phyloP scores from a whole-genome alignment of 2,797 vertebrate species.

The Lithobates pipiens region DNA sequence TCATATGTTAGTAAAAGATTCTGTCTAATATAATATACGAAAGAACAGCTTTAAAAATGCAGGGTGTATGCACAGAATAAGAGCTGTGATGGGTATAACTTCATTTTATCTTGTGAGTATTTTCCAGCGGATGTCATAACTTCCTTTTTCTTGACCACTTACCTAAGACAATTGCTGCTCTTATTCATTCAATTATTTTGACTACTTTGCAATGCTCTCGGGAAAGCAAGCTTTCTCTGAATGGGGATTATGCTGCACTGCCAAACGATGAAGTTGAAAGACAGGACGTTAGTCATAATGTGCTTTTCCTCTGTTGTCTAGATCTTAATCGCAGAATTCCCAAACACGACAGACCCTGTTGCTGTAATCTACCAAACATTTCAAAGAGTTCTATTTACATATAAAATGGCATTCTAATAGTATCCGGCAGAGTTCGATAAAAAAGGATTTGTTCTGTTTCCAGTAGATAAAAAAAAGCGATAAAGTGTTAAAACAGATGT shows the following conservation, averaged over 20 bases:
- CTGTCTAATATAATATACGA: too few species aligned
- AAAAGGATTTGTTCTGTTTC: neutral
- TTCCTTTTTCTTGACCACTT: neutral
- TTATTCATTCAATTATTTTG: conserved; percentile 11
- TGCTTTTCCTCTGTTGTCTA: conserved; percentile 45
- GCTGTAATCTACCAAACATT: conserved; percentile 11
- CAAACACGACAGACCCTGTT: conserved; percentile 14
- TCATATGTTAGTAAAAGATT: too few species aligned
- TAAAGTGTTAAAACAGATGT: neutral
- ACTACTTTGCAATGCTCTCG: conserved; percentile 20
- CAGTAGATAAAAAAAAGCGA: neutral
- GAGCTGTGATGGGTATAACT: too few species aligned
- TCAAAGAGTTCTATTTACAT: conserved; percentile 29
- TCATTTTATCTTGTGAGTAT: neutral
- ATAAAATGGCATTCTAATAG: conserved; percentile 7
- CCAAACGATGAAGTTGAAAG: conserved; percentile 41
- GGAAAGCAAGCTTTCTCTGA: conserved; percentile 6
- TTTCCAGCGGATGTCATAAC: neutral
- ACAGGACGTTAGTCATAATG: conserved; percentile 55
- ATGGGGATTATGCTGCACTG: conserved; percentile 7
- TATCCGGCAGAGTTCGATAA: neutral
- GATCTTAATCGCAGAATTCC: conserved; percentile 55
- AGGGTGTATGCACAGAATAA: too few species aligned
- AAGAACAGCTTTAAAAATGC: too few species aligned
- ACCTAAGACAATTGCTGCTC: conserved; percentile 9